Percentiles rank a stretch among this genome's conserved stretches.
These are phyloP conservation scores for Odontomyia ornata DNA, from an alignment of 2,888 invertebrate species.

Conservation along the genomic window DNA sequence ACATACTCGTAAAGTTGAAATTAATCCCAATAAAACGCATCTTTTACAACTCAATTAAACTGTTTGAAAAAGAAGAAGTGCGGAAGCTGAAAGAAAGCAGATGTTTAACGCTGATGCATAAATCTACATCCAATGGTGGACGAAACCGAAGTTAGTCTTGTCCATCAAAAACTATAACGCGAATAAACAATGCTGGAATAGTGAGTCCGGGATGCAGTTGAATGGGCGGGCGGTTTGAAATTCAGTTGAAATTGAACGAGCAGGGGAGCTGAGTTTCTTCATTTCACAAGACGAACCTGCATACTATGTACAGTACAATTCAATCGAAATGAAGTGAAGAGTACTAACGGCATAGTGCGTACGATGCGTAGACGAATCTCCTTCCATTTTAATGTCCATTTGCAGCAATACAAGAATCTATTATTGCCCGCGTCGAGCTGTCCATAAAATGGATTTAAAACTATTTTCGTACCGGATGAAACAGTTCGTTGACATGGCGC, in stretches of 20 bases:
- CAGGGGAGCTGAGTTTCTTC: not conserved
- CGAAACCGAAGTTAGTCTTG: not conserved
- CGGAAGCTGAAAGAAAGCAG: constrained; percentile 26
- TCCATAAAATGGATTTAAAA: constrained; percentile 26
- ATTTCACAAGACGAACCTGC: not conserved
- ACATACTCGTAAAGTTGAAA: not conserved
- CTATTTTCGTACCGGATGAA: constrained; percentile 49
- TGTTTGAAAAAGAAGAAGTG: not conserved
- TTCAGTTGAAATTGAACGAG: not conserved
- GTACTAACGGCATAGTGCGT: not conserved
- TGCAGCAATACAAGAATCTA: not conserved
- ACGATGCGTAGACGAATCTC: not conserved
- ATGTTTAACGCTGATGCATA: not conserved
- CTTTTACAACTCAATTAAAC: constrained; percentile 24
- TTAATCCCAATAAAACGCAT: constrained; percentile 7
- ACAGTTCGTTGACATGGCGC: constrained; percentile 46
- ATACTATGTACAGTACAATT: not conserved
- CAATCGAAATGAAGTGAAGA: not conserved
- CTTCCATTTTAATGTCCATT: not conserved
- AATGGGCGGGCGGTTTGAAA: not conserved
- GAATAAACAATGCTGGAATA: constrained; percentile 6
- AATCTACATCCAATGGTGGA: not conserved
- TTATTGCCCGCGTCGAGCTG: not conserved
- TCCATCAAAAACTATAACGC: constrained; percentile 2
- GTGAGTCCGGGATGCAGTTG: not conserved